Conservation (phyloP, 2,113 vertebrate genomes). For the Rhinolophus ferrumequinum region DNA sequence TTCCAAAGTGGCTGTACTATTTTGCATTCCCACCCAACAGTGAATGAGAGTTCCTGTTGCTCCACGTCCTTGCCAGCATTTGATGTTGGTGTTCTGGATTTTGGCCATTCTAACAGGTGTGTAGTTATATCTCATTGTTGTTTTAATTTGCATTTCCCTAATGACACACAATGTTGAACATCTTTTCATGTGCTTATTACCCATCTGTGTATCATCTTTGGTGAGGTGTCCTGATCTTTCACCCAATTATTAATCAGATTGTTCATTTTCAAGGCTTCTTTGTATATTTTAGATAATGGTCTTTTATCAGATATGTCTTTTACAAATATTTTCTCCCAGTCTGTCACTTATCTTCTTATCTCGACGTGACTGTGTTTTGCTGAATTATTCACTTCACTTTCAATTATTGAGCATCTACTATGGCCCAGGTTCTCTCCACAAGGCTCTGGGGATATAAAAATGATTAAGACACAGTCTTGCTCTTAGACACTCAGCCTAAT, state of each 20-base stretch:
- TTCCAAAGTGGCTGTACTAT: neutral
- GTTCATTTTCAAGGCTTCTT: conserved; percentile 1
- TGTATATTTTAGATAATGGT: neutral
- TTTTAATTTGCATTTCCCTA: neutral
- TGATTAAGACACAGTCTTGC: neutral
- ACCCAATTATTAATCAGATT: neutral
- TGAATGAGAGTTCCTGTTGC: neutral
- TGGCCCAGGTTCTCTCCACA: neutral
- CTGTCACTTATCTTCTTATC: conserved; percentile 2
- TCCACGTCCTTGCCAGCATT: neutral
- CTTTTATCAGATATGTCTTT: conserved; percentile 10
- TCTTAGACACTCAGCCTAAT: neutral
- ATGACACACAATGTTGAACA: neutral
- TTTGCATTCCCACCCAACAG: neutral
- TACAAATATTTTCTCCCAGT: neutral
- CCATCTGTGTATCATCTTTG: neutral
- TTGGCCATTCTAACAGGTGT: neutral
- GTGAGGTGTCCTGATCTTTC: neutral
- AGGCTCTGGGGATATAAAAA: neutral
- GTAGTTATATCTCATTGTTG: neutral
- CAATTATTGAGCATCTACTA: neutral
- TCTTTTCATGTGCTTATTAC: conserved; percentile 19
- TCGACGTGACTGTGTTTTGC: neutral
- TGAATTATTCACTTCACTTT: conserved; percentile 5
- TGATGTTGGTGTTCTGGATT: neutral